A percentile compares a stretch with the other conserved stretches of the same genome.
Conservation (phyloP, 2,888 invertebrate genomes). For the Keiferia lycopersicella region DNA sequence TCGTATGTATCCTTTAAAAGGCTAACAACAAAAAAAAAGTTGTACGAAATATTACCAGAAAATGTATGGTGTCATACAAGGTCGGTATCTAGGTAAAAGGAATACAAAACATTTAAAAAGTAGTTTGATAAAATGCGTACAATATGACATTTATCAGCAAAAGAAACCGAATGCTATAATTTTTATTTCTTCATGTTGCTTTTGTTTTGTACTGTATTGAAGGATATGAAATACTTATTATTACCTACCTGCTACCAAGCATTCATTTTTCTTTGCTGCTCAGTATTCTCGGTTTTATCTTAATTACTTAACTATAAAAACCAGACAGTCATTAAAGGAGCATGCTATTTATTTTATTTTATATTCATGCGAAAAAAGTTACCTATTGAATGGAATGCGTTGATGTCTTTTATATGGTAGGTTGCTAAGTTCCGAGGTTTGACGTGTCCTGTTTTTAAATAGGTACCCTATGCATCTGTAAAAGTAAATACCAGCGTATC, state of each 20-base stretch:
- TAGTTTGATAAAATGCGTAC: not conserved
- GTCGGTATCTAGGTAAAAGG: no score
- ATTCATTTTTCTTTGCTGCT: not conserved
- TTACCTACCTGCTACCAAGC: not conserved
- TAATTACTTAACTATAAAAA: not conserved
- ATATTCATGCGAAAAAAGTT: not conserved
- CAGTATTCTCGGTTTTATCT: not conserved
- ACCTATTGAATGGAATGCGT: slow-evolving; percentile 2
- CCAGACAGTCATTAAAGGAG: not conserved
- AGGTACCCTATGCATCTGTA: no score
- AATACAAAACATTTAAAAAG: no score
- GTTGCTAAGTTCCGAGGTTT: no score
- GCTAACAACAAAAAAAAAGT: no score
- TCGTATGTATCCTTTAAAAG: no score
- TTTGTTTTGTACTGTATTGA: not conserved
- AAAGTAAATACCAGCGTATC: no score
- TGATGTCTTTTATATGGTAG: slow-evolving; percentile 19
- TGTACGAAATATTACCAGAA: no score
- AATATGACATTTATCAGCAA: not conserved
- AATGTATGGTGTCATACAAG: no score
- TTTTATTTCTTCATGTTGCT: not conserved
- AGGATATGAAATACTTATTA: no score
- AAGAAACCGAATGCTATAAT: no score
- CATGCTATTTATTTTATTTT: not conserved
- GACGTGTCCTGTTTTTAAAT: no score